A percentile compares a stretch with the other conserved stretches of the same genome.
phyloP scores from a whole-genome alignment of 2,888 invertebrate species.

The Heteromurus nitidus region DNA sequence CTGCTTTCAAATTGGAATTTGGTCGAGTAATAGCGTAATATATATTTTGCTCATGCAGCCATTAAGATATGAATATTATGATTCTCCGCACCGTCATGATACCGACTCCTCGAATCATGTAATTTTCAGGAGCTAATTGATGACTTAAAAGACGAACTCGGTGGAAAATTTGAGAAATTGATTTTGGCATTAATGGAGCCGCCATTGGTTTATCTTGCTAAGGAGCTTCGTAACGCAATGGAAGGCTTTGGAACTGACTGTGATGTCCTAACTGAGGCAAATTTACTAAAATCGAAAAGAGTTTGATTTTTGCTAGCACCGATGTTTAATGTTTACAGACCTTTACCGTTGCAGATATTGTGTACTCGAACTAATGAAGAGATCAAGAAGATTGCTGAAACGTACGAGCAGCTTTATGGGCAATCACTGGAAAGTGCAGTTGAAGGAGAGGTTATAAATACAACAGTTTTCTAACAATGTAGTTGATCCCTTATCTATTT shows the following conservation, averaged over 20 bases:
- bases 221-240: constrained; percentile 75
- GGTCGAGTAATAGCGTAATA: constrained; percentile 76
- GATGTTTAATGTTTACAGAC: not conserved
- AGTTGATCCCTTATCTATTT: no score
- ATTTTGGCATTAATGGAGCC: constrained; percentile 83
- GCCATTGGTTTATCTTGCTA: constrained; percentile 77
- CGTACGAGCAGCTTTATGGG: constrained; percentile 55
- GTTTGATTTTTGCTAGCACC: not conserved
- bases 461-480: no score
- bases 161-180: constrained; percentile 85
- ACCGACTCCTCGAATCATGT: not conserved
- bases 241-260: constrained; percentile 65
- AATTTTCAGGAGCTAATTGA: constrained; percentile 79
- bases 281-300: not conserved
- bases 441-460: constrained; percentile 58
- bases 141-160: constrained; percentile 84
- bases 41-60: not conserved
- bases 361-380: constrained; percentile 64
- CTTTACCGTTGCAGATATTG: constrained; percentile 41
- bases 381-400: constrained; percentile 56
- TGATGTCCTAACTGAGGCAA: constrained; percentile 62
- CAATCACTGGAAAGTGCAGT: constrained; percentile 55
- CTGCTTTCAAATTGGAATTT: constrained; percentile 78
- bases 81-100: no score
- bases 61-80: not conserved